Evolutionary conservation across 2,888 invertebrate species (phyloP).

Genomic region (Volucella bombylans): DNA sequence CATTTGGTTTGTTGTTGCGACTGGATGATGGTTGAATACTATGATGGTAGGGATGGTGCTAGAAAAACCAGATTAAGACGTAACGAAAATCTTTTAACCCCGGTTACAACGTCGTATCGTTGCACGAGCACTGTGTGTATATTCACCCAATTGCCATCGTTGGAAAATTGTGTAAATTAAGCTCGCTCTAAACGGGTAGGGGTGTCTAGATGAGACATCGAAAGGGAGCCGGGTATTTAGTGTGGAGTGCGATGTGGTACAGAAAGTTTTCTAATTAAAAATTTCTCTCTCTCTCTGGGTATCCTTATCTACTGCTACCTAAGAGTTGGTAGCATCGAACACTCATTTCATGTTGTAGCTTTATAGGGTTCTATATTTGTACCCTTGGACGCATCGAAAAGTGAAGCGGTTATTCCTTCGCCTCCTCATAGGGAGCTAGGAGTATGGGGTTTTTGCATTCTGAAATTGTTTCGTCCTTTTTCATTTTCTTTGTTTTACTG

Average conservation of each 20-base stretch:
- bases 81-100: slow-evolving; percentile 55
- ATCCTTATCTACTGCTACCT: slow-evolving; percentile 51
- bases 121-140: slow-evolving; percentile 13
- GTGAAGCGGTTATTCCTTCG: not conserved
- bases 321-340: not conserved
- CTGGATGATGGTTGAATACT: not conserved
- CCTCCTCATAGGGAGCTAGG: not conserved
- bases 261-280: slow-evolving; percentile 73
- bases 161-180: slow-evolving; percentile 67
- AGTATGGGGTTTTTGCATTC: slow-evolving; percentile 1
- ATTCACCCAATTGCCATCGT: slow-evolving; percentile 23
- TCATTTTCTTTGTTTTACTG: not conserved
- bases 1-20: not conserved
- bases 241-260: slow-evolving; percentile 57
- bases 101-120: slow-evolving; percentile 26
- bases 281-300: slow-evolving; percentile 55
- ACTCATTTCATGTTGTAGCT: not conserved
- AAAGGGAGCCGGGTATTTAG: slow-evolving; percentile 29
- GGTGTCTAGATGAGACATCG: not conserved
- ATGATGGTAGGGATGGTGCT: slow-evolving; percentile 1
- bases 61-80: slow-evolving; percentile 60
- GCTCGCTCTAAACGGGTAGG: slow-evolving; percentile 34
- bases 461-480: not conserved
- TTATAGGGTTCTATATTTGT: not conserved
- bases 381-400: slow-evolving; percentile 35